These are phyloP conservation scores for Heliconius hortense DNA, from an alignment of 2,888 invertebrate genomes.

Conservation along the genomic window DNA sequence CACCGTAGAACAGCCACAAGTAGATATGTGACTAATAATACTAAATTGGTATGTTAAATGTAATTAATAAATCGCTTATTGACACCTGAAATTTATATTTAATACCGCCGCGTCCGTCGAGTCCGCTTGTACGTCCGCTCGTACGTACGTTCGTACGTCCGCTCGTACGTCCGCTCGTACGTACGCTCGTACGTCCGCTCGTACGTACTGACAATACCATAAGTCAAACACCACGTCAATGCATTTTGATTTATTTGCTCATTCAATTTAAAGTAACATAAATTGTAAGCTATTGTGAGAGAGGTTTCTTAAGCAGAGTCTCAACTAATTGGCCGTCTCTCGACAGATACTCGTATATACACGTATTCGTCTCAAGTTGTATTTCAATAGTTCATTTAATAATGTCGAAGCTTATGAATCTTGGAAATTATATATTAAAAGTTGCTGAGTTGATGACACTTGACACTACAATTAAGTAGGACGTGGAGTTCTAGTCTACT, in stretches of 20 bases:
- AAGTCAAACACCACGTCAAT: not conserved
- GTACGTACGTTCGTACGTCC: no score
- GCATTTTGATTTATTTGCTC: slow-evolving; percentile 20
- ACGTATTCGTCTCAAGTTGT: no score
- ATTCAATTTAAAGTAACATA: slow-evolving; percentile 25
- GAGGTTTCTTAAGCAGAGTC: slow-evolving; percentile 43
- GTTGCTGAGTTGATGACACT: not conserved
- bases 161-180: no score
- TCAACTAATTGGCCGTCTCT: slow-evolving; percentile 62
- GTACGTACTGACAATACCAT: not conserved
- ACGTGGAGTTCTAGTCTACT: not conserved
- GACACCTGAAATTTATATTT: no score
- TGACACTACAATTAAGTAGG: not conserved
- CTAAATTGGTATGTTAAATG: no score
- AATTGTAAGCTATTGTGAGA: slow-evolving; percentile 5
- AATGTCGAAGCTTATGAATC: not conserved
- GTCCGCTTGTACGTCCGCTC: no score
- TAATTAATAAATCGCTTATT: no score
- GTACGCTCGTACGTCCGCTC: no score
- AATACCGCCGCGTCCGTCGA: no score
- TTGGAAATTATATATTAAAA: slow-evolving; percentile 34
- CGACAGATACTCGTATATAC: not conserved
- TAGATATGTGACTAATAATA: no score
- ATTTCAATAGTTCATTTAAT: not conserved
- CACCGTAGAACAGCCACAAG: no score